phyloP scores from a whole-genome alignment of 2,888 invertebrate genomes.

The Tetranychus truncatus region DNA sequence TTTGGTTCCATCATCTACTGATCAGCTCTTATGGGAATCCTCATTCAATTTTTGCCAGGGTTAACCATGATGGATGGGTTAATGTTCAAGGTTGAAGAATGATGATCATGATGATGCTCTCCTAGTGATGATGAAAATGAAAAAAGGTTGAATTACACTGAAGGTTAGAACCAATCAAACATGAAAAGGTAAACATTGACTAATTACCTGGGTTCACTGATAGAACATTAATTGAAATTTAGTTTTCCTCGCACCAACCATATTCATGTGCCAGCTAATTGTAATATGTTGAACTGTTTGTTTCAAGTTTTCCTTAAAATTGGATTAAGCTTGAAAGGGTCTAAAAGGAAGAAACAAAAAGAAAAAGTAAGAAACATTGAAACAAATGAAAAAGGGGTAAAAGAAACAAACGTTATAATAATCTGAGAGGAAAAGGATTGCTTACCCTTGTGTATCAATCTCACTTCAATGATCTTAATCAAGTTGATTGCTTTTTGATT shows the following conservation, averaged over 20 bases:
- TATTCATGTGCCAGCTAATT: background rate
- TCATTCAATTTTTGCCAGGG: background rate
- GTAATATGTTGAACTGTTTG: no score
- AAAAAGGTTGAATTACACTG: background rate
- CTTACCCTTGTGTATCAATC: background rate
- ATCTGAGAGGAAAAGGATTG: background rate
- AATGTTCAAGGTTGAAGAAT: background rate
- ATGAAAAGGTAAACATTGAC: background rate
- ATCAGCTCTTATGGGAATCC: background rate
- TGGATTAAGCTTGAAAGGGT: no score
- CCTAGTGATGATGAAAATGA: background rate
- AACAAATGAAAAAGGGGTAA: background rate
- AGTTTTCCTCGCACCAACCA: background rate
- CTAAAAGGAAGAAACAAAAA: no score
- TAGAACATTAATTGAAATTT: background rate
- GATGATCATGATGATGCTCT: background rate
- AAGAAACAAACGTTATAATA: background rate
- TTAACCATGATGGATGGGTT: background rate
- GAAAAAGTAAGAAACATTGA: no score
- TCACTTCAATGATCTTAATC: background rate
- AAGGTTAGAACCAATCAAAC: background rate
- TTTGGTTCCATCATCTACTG: background rate
- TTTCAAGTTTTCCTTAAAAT: no score
- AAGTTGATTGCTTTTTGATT: background rate
- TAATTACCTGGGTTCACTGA: background rate